Evolutionary conservation across 2,888 invertebrate genomes (phyloP).

Genomic region (Phymatocera aterrima): DNA sequence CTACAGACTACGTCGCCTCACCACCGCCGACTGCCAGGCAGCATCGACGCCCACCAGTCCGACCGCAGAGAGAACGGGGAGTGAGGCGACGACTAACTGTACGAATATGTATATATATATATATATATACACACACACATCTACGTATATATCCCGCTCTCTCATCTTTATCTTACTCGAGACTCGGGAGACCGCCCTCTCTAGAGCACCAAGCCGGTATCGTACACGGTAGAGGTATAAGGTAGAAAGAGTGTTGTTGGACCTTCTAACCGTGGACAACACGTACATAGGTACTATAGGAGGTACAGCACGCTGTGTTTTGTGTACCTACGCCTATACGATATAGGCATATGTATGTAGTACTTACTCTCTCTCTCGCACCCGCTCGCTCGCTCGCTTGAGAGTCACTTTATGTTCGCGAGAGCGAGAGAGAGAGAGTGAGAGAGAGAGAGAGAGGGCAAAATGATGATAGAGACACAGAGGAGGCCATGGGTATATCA

Average conservation of each 20-base stretch:
- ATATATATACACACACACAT: too few relatives aligned
- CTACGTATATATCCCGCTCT: slow-evolving; percentile 37
- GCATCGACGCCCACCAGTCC: slow-evolving; percentile 71
- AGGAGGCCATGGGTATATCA: slow-evolving; percentile 1
- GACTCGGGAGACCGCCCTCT: slow-evolving; percentile 44
- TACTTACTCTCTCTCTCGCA: slow-evolving; percentile 45
- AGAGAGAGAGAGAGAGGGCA: slow-evolving; percentile 24
- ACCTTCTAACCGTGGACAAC: too few relatives aligned
- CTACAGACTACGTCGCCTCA: slow-evolving; percentile 68
- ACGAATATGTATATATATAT: slow-evolving; percentile 11
- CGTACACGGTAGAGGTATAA: too few relatives aligned
- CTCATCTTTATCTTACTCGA: too few relatives aligned
- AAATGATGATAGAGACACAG: too few relatives aligned
- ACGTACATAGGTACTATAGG: too few relatives aligned
- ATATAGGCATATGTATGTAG: too few relatives aligned
- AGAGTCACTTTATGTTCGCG: not conserved
- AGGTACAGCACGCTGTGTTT: too few relatives aligned
- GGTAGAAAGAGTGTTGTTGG: too few relatives aligned
- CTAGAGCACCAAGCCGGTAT: too few relatives aligned
- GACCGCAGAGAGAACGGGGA: slow-evolving; percentile 40
- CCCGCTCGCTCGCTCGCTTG: not conserved
- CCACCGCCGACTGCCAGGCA: slow-evolving; percentile 68
- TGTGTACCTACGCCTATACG: too few relatives aligned
- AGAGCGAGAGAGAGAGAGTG: slow-evolving; percentile 51
- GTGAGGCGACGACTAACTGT: slow-evolving; percentile 27